These are phyloP conservation scores for Lepas anatifera DNA, from an alignment of 2,888 invertebrate species.

Conservation along the genomic window DNA sequence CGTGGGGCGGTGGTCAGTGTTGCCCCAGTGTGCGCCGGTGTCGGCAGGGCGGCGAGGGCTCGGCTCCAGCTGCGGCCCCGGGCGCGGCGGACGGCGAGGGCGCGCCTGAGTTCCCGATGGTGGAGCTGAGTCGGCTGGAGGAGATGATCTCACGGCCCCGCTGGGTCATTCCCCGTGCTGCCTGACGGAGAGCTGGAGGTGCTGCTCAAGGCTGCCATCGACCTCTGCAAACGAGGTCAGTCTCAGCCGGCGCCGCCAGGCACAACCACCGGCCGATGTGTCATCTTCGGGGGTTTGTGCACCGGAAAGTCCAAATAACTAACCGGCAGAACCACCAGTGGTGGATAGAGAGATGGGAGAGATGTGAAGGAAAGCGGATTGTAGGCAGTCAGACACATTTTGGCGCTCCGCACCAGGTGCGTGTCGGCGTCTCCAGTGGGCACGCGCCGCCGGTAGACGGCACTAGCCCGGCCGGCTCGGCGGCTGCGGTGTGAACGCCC, in stretches of 20 bases:
- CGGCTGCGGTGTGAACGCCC: no score
- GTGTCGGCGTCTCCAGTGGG: no score
- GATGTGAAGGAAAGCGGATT: no score
- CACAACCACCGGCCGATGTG: not conserved
- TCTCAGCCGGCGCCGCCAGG: not conserved
- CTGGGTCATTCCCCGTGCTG: slow-evolving; percentile 94
- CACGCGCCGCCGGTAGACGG: not conserved
- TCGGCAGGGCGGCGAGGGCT: slow-evolving; percentile 20
- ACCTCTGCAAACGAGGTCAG: slow-evolving; percentile 63
- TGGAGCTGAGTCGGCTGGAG: slow-evolving; percentile 75
- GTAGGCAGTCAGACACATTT: no score
- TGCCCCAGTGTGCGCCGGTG: not conserved
- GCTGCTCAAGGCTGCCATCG: slow-evolving; percentile 75
- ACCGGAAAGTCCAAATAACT: no score
- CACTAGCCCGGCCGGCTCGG: not conserved
- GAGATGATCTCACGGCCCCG: slow-evolving; percentile 91
- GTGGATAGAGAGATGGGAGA: no score
- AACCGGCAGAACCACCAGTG: no score
- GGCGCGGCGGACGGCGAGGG: not conserved
- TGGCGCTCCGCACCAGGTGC: no score
- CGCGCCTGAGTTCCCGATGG: slow-evolving; percentile 62
- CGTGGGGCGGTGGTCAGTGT: not conserved
- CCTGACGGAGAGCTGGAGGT: slow-evolving; percentile 92
- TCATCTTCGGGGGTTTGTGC: no score
- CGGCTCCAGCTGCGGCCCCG: slow-evolving; percentile 15